phyloP scores from a whole-genome alignment of 2,113 vertebrate genomes.

The Odocoileus hemionus region DNA sequence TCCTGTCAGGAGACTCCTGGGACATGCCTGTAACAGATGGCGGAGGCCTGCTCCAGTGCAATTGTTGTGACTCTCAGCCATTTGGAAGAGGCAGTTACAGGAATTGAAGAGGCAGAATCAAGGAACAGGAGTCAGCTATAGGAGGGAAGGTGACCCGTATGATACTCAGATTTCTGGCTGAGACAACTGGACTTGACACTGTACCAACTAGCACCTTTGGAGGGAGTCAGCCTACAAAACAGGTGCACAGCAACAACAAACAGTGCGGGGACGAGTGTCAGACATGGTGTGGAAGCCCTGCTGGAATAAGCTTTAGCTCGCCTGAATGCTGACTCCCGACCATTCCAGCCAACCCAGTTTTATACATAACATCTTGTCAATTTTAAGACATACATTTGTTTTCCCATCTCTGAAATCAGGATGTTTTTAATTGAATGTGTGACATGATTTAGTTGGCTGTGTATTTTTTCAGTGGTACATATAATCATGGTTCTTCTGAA shows the following conservation, averaged over 20 bases:
- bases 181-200: neutral
- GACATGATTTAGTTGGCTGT: neutral
- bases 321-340: neutral
- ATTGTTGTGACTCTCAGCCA: neutral
- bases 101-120: neutral
- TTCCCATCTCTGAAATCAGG: neutral
- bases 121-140: neutral
- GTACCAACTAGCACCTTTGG: too few relatives aligned
- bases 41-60: neutral
- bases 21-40: neutral
- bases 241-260: neutral
- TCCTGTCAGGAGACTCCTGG: fast-evolving
- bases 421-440: neutral
- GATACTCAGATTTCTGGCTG: neutral
- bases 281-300: neutral
- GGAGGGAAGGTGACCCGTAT: neutral
- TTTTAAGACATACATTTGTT: neutral
- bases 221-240: neutral
- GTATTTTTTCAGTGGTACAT: neutral
- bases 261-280: neutral
- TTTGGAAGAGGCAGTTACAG: neutral
- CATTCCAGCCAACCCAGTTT: neutral
- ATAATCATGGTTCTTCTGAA: neutral
- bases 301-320: fast-evolving
- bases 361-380: neutral